Evolutionary conservation across 2,888 invertebrate genomes (phyloP).

Genomic region (Embidobia sp.): DNA sequence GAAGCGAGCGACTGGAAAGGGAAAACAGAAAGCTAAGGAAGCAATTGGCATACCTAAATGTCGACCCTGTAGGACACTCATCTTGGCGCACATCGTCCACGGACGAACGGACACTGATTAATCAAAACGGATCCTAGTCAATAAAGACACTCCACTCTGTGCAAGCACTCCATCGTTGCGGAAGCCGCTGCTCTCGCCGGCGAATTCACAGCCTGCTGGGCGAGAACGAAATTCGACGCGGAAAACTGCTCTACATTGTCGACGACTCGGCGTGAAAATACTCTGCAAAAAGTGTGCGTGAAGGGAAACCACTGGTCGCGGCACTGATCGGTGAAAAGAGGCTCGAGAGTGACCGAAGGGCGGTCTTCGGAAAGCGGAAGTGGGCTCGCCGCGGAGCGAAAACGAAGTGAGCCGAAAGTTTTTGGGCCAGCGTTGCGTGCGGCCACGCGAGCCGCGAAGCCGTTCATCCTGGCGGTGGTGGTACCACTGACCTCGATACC

Average conservation of each 20-base stretch:
- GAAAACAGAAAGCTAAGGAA: no score
- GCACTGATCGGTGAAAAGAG: no score
- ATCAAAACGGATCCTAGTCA: constrained; percentile 35
- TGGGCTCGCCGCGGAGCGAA: constrained; percentile 60
- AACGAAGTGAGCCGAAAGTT: constrained; percentile 72
- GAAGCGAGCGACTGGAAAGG: no score
- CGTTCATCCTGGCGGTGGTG: constrained; percentile 76
- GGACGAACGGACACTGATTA: constrained; percentile 22
- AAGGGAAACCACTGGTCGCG: no score
- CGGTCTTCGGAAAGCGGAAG: constrained; percentile 66
- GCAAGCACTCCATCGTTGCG: constrained; percentile 29
- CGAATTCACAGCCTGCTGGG: no score
- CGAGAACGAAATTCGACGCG: no score
- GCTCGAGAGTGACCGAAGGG: no score
- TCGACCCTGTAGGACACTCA: constrained; percentile 80
- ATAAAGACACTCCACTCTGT: constrained; percentile 34
- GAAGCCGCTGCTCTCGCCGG: not conserved
- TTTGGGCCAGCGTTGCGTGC: constrained; percentile 74
- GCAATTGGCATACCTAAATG: constrained; percentile 80
- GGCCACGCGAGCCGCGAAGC: constrained; percentile 72
- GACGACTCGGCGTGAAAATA: no score
- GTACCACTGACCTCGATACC: constrained; percentile 81
- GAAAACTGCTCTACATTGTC: no score
- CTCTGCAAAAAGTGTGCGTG: no score
- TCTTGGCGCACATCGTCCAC: constrained; percentile 79